phyloP scores from a whole-genome alignment of 2,888 invertebrate genomes.

The Abrostola triplasia region DNA sequence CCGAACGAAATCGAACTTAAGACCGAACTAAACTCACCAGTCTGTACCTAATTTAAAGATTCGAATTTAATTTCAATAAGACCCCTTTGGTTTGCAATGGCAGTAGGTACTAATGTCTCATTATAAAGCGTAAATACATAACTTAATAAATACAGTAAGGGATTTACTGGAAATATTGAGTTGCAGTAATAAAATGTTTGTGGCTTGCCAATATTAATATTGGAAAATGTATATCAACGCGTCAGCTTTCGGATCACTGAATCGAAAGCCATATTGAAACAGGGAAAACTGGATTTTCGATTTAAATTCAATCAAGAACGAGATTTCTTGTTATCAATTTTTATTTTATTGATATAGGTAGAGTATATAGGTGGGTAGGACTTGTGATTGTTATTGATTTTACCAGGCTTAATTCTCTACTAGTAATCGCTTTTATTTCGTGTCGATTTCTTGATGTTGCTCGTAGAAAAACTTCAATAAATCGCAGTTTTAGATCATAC shows the following conservation, averaged over 20 bases:
- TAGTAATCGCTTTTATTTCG: too few species aligned
- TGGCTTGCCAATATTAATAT: conserved; percentile 8
- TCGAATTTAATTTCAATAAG: too few species aligned
- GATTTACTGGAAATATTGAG: not conserved
- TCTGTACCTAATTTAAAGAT: too few species aligned
- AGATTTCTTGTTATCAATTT: conserved; percentile 1
- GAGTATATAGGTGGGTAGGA: not conserved
- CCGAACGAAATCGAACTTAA: too few species aligned
- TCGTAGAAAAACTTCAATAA: not conserved
- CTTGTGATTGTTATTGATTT: not conserved
- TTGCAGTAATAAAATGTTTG: not conserved
- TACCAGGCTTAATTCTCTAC: too few species aligned
- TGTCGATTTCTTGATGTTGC: too few species aligned
- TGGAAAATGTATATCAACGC: conserved; percentile 13
- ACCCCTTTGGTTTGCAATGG: too few species aligned
- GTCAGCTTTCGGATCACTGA: not conserved
- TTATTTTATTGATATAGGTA: conserved; percentile 15
- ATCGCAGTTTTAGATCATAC: not conserved
- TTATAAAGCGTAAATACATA: too few species aligned
- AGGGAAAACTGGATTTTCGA: conserved; percentile 5
- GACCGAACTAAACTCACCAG: too few species aligned
- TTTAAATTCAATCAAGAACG: conserved; percentile 23
- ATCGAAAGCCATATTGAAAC: conserved; percentile 4
- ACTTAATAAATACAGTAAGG: too few species aligned
- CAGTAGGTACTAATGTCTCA: too few species aligned